A percentile compares a stretch with the other conserved stretches of the same genome.
These are phyloP conservation scores for Clarias magur DNA, from an alignment of 2,113 vertebrate genomes.

Conservation along the genomic window DNA sequence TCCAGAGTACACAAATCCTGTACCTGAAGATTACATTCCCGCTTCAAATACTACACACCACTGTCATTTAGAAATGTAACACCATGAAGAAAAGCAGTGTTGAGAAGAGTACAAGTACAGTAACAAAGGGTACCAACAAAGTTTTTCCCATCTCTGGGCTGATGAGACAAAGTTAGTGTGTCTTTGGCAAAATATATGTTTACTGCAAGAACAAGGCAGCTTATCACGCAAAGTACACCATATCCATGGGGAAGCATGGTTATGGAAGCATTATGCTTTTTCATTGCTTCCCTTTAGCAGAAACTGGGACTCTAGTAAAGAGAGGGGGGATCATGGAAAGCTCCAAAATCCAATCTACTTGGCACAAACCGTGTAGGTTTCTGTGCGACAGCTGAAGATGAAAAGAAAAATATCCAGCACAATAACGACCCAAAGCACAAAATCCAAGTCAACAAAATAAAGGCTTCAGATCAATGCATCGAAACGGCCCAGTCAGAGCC, in stretches of 20 bases:
- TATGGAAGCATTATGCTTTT: not conserved
- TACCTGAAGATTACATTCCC: too few species aligned
- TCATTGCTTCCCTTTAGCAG: not conserved
- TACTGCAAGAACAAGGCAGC: not conserved
- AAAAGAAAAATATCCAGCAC: not conserved
- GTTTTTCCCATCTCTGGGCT: not conserved
- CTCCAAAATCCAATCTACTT: not conserved
- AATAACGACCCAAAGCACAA: not conserved
- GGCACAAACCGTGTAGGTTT: not conserved
- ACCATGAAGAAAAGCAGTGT: too few species aligned
- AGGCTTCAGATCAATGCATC: not conserved
- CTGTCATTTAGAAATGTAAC: too few species aligned
- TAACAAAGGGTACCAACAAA: too few species aligned
- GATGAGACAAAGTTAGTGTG: not conserved
- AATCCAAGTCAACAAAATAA: not conserved
- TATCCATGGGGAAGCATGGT: not conserved
- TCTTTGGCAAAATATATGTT: not conserved
- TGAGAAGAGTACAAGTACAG: too few species aligned
- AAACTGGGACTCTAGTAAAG: not conserved
- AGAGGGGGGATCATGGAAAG: not conserved
- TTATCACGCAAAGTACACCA: not conserved
- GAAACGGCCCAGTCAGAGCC: not conserved
- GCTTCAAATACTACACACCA: too few species aligned
- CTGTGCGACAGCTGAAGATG: not conserved
- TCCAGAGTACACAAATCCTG: not conserved